Evolutionary conservation across 2,888 invertebrate genomes (phyloP).

Genomic region (Andrena hattorfiana): DNA sequence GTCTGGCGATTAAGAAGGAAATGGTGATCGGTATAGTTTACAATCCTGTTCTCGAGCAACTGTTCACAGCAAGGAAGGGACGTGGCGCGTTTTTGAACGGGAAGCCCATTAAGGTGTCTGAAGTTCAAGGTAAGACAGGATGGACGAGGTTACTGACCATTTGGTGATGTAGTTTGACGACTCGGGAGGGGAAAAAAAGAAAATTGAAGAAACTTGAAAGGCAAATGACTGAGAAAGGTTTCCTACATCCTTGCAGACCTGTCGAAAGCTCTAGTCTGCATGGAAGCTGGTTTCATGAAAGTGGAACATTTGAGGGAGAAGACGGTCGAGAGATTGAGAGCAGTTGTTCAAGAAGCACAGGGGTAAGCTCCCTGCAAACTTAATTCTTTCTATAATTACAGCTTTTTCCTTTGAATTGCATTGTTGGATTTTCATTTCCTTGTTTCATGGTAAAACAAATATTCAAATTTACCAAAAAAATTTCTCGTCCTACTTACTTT

Average conservation of each 20-base stretch:
- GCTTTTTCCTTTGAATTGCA: not conserved
- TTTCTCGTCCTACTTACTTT: too few relatives aligned
- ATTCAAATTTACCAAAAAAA: too few relatives aligned
- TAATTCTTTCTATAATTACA: not conserved
- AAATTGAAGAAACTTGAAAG: not conserved
- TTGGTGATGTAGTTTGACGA: not conserved
- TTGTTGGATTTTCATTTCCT: not conserved
- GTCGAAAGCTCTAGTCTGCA: constrained; percentile 80
- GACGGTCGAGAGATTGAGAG: constrained; percentile 77
- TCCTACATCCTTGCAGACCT: constrained; percentile 73
- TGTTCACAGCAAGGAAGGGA: constrained; percentile 90
- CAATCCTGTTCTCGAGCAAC: constrained; percentile 90
- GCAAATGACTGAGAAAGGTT: not conserved
- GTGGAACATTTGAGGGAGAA: constrained; percentile 77
- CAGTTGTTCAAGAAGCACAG: constrained; percentile 76
- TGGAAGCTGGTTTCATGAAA: constrained; percentile 81
- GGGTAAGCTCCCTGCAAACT: constrained; percentile 70
- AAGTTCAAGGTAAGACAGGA: constrained; percentile 84
- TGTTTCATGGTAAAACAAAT: not conserved
- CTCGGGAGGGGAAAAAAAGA: not conserved
- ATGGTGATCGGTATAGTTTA: constrained; percentile 91
- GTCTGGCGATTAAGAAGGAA: constrained; percentile 87
- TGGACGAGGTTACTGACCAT: not conserved
- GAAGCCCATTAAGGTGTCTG: constrained; percentile 87
- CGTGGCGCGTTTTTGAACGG: constrained; percentile 93